Conservation (phyloP, 2,888 invertebrate genomes). For the Patella caerulea region DNA sequence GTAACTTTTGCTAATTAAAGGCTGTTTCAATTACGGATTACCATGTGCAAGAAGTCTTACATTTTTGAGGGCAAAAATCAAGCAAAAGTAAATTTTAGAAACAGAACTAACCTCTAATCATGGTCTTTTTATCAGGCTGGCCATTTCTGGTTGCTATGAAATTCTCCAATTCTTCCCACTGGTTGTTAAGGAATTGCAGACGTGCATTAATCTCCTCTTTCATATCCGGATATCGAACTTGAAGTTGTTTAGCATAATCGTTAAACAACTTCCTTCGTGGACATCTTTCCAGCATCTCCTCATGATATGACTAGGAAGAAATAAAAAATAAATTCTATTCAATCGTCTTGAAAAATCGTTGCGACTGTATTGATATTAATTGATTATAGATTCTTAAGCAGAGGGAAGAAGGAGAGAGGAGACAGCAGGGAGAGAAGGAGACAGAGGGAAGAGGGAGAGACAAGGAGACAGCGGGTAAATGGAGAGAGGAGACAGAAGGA, state of each 20-base stretch:
- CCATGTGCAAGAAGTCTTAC: no score
- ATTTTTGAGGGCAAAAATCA: no score
- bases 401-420: constrained; percentile 5
- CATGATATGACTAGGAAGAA: constrained; percentile 80
- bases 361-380: not conserved
- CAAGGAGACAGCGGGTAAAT: constrained; percentile 10
- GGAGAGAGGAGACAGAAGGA: constrained; percentile 10
- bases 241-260: constrained; percentile 84
- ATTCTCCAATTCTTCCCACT: constrained; percentile 84
- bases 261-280: constrained; percentile 82
- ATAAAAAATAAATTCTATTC: not conserved
- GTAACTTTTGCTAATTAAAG: no score
- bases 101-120: constrained; percentile 62
- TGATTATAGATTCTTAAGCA: not conserved
- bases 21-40: no score
- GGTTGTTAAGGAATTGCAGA: constrained; percentile 82
- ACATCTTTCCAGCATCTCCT: constrained; percentile 82
- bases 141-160: constrained; percentile 76
- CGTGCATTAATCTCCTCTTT: constrained; percentile 82
- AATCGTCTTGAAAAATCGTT: not conserved
- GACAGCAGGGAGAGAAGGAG: constrained; percentile 18
- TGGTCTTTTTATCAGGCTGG: constrained; percentile 57
- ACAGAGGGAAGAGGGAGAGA: constrained; percentile 26
- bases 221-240: constrained; percentile 77
- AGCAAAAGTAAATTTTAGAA: no score